Evolutionary conservation across 1,140 invertebrate species (phyloP), one percentile per base, ranked within the genome.

Genomic region (Caenorhabditis briggsae): DNA sequence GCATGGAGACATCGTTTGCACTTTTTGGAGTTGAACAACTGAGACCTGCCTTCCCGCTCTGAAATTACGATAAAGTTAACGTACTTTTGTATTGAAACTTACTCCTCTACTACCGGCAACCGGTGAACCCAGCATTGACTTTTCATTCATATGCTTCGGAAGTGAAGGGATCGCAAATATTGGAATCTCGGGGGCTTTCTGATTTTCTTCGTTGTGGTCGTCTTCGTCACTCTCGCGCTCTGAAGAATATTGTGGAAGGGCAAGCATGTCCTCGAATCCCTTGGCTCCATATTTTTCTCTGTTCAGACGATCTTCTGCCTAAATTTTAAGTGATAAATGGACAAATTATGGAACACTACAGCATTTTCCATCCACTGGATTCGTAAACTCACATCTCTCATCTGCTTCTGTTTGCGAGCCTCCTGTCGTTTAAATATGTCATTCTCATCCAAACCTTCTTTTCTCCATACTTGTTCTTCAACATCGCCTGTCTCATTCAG

Each of bases 1-100:
- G 25, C 70, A 78, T 78, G 5, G 70, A 78, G 11, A 50, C 1
- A 78, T 78, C 70, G 2, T 53, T 48, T 1, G 20, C 25, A 23
- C 46, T 78, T 53, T 78, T 78, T 20, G 70, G 70, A 23, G 70
- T 78, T 23, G 70, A 78, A 11, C 70, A 78, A 50, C 70, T 78
- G 7, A 78, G 33, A 2, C 70, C 70, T 7, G 70, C 70, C 23
- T 78, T 78, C 11, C 70, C 70, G 20, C 70, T 78, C 70, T 78
- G 18, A 2, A 78, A 25, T 23, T 53, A 70, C 14, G n/a, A 2
- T 18, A 70, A 5, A n/a, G 2, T 46, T 70, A 18, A 18, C 14
- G 46, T 7, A 7, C 9, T n/a, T 14, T 8, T 2, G 50, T 12
- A 8, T 0, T 6, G 46, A 20, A 78, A 50, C 46, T n/a, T 78